phyloP scores from a whole-genome alignment of 35 echinoderm and acorn worm species.

The Strongylocentrotus purpuratus region DNA sequence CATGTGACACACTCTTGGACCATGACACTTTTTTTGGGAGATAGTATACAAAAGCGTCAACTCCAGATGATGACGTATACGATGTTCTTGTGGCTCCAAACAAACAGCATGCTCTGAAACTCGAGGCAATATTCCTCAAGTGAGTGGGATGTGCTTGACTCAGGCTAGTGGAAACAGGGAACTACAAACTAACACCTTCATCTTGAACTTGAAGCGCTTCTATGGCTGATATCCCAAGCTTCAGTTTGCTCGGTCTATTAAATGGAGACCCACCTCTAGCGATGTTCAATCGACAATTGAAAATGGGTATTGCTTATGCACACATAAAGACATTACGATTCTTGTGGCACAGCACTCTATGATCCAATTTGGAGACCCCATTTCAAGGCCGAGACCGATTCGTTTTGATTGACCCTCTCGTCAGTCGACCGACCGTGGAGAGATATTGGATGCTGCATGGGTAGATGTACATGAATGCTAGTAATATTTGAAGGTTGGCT shows the following conservation, averaged over 20 bases:
- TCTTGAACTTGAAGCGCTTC: neutral
- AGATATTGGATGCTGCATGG: neutral
- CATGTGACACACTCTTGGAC: neutral
- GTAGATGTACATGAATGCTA: neutral
- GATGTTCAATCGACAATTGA: neutral
- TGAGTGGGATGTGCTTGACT: no score
- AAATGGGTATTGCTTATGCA: neutral
- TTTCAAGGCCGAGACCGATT: neutral
- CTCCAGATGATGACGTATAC: no score
- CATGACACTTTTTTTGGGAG: neutral
- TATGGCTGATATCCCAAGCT: neutral
- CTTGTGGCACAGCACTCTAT: neutral
- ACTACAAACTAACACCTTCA: neutral
- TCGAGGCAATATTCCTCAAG: no score
- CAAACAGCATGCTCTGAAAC: no score
- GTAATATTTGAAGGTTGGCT: neutral
- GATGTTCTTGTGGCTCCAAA: no score
- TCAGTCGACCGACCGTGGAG: neutral
- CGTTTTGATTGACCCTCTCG: neutral
- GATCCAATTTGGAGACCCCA: neutral
- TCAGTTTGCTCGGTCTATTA: neutral
- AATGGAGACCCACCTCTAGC: neutral
- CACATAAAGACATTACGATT: neutral
- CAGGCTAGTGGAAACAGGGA: neutral
- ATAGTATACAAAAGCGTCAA: no score